A percentile compares a stretch with the other conserved stretches of the same genome.
Evolutionary conservation across 2,888 invertebrate genomes (phyloP).

Genomic region (Cordilura impudica): DNA sequence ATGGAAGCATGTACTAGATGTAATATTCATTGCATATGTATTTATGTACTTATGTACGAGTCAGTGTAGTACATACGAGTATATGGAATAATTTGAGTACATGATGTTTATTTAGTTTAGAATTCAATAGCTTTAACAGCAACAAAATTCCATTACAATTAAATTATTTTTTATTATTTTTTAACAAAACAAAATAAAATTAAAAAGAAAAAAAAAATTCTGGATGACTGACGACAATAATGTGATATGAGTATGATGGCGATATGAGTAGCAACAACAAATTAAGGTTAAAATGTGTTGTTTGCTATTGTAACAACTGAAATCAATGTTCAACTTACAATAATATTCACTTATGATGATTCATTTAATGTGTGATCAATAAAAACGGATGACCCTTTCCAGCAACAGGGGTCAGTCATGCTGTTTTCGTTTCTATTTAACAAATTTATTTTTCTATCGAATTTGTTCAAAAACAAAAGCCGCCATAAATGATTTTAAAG

Average conservation of each 20-base stretch:
- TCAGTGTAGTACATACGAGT: background rate
- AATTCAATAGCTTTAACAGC: conserved; percentile 27
- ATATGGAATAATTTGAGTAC: background rate
- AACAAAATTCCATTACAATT: background rate
- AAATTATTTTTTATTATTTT: background rate
- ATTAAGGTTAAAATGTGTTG: conserved; percentile 33
- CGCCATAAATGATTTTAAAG: background rate
- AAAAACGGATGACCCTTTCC: conserved; percentile 8
- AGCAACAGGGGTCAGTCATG: conserved; percentile 15
- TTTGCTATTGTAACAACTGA: conserved; percentile 32
- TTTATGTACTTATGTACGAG: too few species aligned
- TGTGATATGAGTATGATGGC: background rate
- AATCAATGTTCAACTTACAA: conserved; percentile 33
- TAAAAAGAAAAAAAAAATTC: too few species aligned
- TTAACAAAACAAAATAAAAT: background rate
- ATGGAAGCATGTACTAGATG: too few species aligned
- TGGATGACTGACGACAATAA: conserved; percentile 10
- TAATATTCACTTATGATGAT: conserved; percentile 24
- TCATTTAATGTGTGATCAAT: conserved; percentile 47
- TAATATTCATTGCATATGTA: too few species aligned
- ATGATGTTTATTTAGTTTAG: background rate
- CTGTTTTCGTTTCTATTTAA: background rate
- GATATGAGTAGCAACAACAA: conserved; percentile 11
- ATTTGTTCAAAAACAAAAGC: background rate
- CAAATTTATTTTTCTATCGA: conserved; percentile 16